These are phyloP conservation scores for Zygaena filipendulae DNA, from an alignment of 2,888 invertebrate species.

Conservation along the genomic window DNA sequence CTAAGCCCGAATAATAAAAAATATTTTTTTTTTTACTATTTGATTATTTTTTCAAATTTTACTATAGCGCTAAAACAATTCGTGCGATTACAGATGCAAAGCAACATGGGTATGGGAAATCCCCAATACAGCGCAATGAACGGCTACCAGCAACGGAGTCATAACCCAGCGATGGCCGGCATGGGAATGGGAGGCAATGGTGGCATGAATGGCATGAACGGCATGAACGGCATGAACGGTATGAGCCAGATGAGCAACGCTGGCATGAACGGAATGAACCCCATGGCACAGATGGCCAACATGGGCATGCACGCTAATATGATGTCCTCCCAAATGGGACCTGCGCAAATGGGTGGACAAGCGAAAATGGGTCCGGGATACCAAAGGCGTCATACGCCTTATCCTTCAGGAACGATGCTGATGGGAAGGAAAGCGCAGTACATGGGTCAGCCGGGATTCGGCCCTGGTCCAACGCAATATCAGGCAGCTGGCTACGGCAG, in stretches of 20 bases:
- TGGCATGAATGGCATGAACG: conserved; percentile 67
- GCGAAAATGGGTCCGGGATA: conserved; percentile 77
- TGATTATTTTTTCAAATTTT: too few species aligned
- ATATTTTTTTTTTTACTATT: too few species aligned
- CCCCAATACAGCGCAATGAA: conserved; percentile 72
- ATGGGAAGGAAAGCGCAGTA: conserved; percentile 80
- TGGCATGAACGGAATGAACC: conserved; percentile 78
- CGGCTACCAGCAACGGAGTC: conserved; percentile 69
- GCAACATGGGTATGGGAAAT: conserved; percentile 72
- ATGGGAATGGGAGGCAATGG: conserved; percentile 67
- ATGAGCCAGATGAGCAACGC: conserved; percentile 72
- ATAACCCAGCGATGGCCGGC: conserved; percentile 65
- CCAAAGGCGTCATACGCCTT: conserved; percentile 85
- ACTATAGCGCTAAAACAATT: too few species aligned
- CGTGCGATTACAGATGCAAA: conserved; percentile 68
- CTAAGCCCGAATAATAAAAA: too few species aligned
- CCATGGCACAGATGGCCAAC: conserved; percentile 80
- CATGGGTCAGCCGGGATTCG: conserved; percentile 64
- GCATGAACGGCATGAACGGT: conserved; percentile 69
- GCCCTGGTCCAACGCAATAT: conserved; percentile 45
- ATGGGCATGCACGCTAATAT: conserved; percentile 77
- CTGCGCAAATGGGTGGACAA: conserved; percentile 74
- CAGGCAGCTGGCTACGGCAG: conserved; percentile 58
- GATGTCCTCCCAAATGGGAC: conserved; percentile 75
- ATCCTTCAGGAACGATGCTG: conserved; percentile 87